Conservation (phyloP, 2,797 vertebrate genomes). For the Urocyon cinereoargenteus region DNA sequence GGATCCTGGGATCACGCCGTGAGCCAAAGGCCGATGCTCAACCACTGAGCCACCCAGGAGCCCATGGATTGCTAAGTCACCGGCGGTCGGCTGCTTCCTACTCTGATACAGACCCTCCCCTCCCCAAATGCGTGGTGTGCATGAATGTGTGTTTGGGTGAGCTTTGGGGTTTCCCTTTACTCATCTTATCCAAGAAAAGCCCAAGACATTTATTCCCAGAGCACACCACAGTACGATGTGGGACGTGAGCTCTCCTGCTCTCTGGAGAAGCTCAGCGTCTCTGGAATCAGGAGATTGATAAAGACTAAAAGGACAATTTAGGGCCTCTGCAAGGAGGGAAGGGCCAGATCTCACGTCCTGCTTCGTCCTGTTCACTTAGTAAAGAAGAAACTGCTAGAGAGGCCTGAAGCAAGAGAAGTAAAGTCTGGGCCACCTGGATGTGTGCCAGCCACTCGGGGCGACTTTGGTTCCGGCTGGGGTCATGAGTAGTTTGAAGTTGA, state of each 20-base stretch:
- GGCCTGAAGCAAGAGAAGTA: background rate
- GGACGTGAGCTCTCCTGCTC: background rate
- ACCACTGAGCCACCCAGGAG: too few species aligned
- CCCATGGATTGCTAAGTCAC: background rate
- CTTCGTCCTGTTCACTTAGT: background rate
- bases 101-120: background rate
- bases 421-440: background rate
- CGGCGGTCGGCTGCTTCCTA: too few species aligned
- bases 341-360: background rate
- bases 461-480: background rate
- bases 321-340: background rate
- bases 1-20: too few species aligned
- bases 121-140: background rate
- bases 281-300: background rate
- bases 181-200: background rate
- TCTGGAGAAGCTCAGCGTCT: background rate
- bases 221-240: accelerated
- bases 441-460: accelerated
- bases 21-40: too few species aligned
- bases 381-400: background rate
- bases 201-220: background rate
- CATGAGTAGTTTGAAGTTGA: background rate
- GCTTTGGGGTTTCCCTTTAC: background rate
- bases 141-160: background rate
- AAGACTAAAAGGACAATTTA: background rate